A percentile compares a stretch with the other conserved stretches of the same genome.
Conservation (phyloP, 2,888 invertebrate genomes). For the Dicycla oo region DNA sequence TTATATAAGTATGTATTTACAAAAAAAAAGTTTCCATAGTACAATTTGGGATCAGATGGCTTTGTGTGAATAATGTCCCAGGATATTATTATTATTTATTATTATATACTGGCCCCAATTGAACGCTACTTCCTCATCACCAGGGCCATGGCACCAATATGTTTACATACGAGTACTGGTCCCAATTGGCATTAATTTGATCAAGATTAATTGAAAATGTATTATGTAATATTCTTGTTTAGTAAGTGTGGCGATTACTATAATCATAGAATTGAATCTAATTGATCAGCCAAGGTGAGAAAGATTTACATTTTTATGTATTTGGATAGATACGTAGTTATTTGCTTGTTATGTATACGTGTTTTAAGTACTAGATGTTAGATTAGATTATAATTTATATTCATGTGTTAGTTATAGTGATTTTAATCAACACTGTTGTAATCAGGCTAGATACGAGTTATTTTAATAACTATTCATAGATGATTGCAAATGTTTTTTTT, state of each 20-base stretch:
- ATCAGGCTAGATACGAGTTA: slow-evolving; percentile 3
- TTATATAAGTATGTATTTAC: no score
- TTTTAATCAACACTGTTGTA: slow-evolving; percentile 36
- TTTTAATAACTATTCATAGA: slow-evolving; percentile 9
- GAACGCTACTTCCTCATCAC: slow-evolving; percentile 34
- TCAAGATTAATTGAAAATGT: slow-evolving; percentile 43
- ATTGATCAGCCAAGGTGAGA: slow-evolving; percentile 55
- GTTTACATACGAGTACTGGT: slow-evolving; percentile 34
- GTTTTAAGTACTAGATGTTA: slow-evolving; percentile 14
- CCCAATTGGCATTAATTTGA: slow-evolving; percentile 34
- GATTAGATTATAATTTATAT: slow-evolving; percentile 30
- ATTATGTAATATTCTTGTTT: slow-evolving; percentile 39
- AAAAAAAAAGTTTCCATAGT: no score
- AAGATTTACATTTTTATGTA: slow-evolving; percentile 58
- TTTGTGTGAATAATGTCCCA: no score
- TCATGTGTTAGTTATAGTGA: slow-evolving; percentile 35
- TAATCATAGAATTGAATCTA: slow-evolving; percentile 52
- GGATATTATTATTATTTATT: no score
- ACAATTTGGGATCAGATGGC: no score
- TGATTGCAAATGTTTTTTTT: slow-evolving; percentile 1
- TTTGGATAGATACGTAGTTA: slow-evolving; percentile 31
- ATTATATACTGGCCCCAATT: no score
- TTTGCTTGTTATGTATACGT: slow-evolving; percentile 3
- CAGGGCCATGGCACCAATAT: slow-evolving; percentile 12
- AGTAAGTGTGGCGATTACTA: slow-evolving; percentile 28